Evolutionary conservation across 2,888 invertebrate genomes (phyloP), one percentile per base, ranked within the genome.

Genomic region (Beris morrisii): DNA sequence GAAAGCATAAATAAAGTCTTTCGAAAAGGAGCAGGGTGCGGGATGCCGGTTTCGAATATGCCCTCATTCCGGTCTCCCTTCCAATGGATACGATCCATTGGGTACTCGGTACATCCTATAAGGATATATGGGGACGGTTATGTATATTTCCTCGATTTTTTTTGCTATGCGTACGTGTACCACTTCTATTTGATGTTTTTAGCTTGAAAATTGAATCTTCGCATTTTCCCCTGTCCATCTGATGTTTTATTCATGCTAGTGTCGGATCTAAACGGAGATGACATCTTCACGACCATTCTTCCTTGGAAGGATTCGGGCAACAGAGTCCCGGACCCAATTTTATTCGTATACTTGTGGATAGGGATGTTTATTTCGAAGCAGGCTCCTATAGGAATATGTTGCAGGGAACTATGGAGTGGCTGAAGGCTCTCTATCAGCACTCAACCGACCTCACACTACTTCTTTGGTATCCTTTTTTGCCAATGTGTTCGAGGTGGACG

Each of bases 191-290:
- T 63, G 57, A 66, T 68, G 66, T 67, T 68, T 67, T 67, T 69
- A 64, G 67, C 66, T 69, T 66, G 69, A 69, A 70, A 70, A 70
- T 70, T 70, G 69, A 70, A 70, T 70, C 69, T 69, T 69, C 65
- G 67, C 55, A 66, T 70, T 67, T 69, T 65, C 65, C 67, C 46
- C 50, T 68, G 69, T 69, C 69, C 69, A 70, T 70, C 69, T 70
- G 66, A 70, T 70, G 70, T 70, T 70, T 70, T 70, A 70, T 70
- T 70, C 70, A 70, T 70, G 69, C 59, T 69, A 57, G 66, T 69
- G 58, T 64, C 66, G 65, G 64, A 66, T 67, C 66, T 67, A 67
- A 69, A 69, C 61, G 66, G 67, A 70, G 68, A 70, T 69, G 70
- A 70, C 70, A 70, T 69, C 66, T 69, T 69, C 69, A 69, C 68